These are phyloP conservation scores for Nannoperca australis DNA, from an alignment of 2,797 vertebrate genomes.

Conservation along the genomic window DNA sequence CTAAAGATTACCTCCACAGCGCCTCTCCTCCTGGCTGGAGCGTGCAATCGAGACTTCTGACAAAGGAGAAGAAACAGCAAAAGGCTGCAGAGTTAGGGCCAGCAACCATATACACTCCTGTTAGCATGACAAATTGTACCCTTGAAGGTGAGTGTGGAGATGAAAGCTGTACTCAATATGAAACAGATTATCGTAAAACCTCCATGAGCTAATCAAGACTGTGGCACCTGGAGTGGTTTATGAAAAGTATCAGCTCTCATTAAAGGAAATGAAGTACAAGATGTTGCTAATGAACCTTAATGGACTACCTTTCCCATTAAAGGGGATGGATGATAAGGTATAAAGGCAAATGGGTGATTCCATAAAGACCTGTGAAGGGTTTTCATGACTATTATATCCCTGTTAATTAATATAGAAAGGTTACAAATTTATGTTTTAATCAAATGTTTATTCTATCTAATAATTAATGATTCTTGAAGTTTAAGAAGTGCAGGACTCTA, in stretches of 20 bases:
- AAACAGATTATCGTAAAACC: slow-evolving; percentile 74
- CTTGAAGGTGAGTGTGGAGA: slow-evolving; percentile 64
- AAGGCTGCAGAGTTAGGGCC: slow-evolving; percentile 61
- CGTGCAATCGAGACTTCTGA: slow-evolving; percentile 95
- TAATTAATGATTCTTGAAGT: slow-evolving; percentile 38
- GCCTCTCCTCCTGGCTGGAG: slow-evolving; percentile 93
- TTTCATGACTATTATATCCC: slow-evolving; percentile 58
- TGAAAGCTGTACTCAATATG: slow-evolving; percentile 69
- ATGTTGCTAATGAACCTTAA: slow-evolving; percentile 83
- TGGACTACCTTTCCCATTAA: slow-evolving; percentile 80
- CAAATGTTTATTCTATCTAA: slow-evolving; percentile 64
- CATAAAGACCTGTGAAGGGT: slow-evolving; percentile 53
- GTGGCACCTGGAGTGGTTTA: slow-evolving; percentile 79
- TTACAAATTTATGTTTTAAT: slow-evolving; percentile 62
- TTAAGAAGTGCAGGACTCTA: not conserved
- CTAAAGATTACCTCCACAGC: slow-evolving; percentile 90
- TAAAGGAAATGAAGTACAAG: slow-evolving; percentile 83
- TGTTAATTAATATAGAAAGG: slow-evolving; percentile 64
- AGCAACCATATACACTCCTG: slow-evolving; percentile 32
- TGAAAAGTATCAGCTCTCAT: slow-evolving; percentile 82
- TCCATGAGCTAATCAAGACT: slow-evolving; percentile 68
- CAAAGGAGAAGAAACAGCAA: slow-evolving; percentile 74
- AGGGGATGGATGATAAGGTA: slow-evolving; percentile 75
- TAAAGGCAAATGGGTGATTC: slow-evolving; percentile 74
- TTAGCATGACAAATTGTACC: slow-evolving; percentile 73